Base-by-base conservation (phyloP, 2,797 vertebrate genomes). In the Sciurus carolinensis region DNA sequence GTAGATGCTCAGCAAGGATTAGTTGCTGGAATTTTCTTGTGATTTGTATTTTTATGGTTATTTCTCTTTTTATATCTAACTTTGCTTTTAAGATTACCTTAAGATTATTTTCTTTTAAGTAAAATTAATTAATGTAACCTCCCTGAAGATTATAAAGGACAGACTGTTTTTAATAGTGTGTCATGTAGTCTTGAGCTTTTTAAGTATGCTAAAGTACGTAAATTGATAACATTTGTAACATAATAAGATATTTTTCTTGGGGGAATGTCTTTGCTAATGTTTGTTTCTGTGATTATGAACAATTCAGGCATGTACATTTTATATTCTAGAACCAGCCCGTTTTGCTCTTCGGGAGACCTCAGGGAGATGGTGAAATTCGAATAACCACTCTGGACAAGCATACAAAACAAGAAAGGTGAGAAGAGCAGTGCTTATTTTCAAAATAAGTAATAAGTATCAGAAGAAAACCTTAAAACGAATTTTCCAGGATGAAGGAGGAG, bases 331-430 rank as follows among this genome's bases (percentile, higher is more conserved):
- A 99, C 98, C 99, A 99, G 94, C 98, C 99, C 44, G 99, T 99
- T 87, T 98, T 98, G 82, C 99, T 99, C 72, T 99, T 99, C 7
- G 99, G 99, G 87, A 98, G 99, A 97, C 99, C 99, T 39, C 99
- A 99, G 97, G 99, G 99, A 66, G 99, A 99, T 76, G 99, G 99
- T 12, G 99, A 99, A 97, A 99, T 99, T 80, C 99, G 99, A 59
- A 99, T 99, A 96, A 98, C 99, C 3, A 99, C 99, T 0, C 97
- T 99, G 96, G 99, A 99, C 98, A 99, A 99, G 98, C 99, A 99
- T 59, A 98, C 99, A 0, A 99, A 99, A 98, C 99, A 99, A 97
- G 99, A 99, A 99, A 99, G 99, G 99, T 99, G 98, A 99, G 98
- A 89, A 95, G 18, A 80, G 11, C 7, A 5, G 10, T 5, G 15